Percentiles rank a stretch among this genome's conserved stretches.
These are phyloP conservation scores for Dryococelus australis DNA, from an alignment of 2,888 invertebrate genomes.

Conservation along the genomic window DNA sequence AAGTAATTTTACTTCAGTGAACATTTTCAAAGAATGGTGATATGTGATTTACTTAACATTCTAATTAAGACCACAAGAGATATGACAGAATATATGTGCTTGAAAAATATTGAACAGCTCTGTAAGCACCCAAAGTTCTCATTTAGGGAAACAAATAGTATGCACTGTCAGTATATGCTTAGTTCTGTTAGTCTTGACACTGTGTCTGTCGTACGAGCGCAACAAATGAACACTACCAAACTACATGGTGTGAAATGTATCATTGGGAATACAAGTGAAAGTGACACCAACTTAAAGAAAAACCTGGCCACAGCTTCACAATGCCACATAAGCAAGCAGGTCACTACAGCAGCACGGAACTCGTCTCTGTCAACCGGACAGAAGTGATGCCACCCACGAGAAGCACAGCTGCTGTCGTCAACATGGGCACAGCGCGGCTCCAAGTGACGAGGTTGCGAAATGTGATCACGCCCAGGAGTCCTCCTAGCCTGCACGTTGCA, in stretches of 20 bases:
- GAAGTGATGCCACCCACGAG: conserved; percentile 58
- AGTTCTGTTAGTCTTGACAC: too few relatives aligned
- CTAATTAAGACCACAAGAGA: neutral
- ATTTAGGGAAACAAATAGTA: too few relatives aligned
- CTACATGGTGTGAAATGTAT: too few relatives aligned
- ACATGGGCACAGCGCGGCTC: conserved; percentile 58
- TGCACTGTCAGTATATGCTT: too few relatives aligned
- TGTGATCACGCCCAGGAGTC: conserved; percentile 58
- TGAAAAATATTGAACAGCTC: neutral
- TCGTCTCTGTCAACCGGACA: conserved; percentile 59
- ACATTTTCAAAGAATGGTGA: neutral
- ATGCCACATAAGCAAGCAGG: neutral
- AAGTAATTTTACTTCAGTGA: neutral
- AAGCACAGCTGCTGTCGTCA: conserved; percentile 57
- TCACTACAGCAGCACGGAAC: conserved; percentile 58
- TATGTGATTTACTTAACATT: neutral
- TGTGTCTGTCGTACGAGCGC: too few relatives aligned
- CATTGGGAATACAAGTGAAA: too few relatives aligned
- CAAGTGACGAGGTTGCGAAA: conserved; percentile 58
- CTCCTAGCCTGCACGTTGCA: conserved; percentile 58
- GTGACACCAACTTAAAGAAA: too few relatives aligned
- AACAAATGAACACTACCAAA: too few relatives aligned
- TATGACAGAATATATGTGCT: neutral
- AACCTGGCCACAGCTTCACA: neutral
- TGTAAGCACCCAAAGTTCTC: too few relatives aligned